These are phyloP conservation scores for Agrochola circellaris DNA, from an alignment of 2,888 invertebrate genomes.

Conservation along the genomic window DNA sequence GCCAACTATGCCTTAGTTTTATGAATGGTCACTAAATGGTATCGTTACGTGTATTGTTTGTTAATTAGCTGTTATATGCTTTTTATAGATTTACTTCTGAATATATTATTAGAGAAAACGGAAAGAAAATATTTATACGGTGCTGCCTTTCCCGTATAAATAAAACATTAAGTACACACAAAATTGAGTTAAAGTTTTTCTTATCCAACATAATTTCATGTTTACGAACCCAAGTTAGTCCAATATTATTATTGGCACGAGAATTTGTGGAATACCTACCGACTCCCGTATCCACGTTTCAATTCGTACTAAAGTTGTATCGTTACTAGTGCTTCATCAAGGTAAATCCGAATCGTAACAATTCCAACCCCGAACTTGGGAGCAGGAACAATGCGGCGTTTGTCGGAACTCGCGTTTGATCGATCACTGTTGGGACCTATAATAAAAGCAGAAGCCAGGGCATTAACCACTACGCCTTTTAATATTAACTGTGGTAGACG, in stretches of 20 bases:
- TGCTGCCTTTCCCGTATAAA: neutral
- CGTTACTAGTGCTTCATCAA: constrained; percentile 79
- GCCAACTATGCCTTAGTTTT: neutral
- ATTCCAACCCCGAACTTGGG: constrained; percentile 70
- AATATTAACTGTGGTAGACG: constrained; percentile 77
- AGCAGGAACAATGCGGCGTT: constrained; percentile 74
- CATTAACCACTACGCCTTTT: constrained; percentile 74
- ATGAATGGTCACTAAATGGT: neutral
- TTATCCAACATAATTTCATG: constrained; percentile 14
- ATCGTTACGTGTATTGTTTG: neutral
- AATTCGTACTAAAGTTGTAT: constrained; percentile 68
- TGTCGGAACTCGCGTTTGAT: constrained; percentile 73
- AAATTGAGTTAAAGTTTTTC: constrained; percentile 11
- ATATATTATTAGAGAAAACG: neutral
- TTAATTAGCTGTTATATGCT: neutral
- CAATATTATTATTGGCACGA: constrained; percentile 14
- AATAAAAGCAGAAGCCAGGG: constrained; percentile 72
- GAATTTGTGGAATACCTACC: constrained; percentile 15
- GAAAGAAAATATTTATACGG: neutral
- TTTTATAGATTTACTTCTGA: neutral
- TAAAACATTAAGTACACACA: constrained; percentile 4
- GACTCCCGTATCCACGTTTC: constrained; percentile 28
- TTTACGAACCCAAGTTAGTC: constrained; percentile 30
- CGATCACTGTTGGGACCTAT: constrained; percentile 72
- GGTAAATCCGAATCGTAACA: constrained; percentile 70